These are phyloP conservation scores for Acrossocheilus wenchowensis DNA, from an alignment of 2,797 vertebrate genomes.

Conservation along the genomic window DNA sequence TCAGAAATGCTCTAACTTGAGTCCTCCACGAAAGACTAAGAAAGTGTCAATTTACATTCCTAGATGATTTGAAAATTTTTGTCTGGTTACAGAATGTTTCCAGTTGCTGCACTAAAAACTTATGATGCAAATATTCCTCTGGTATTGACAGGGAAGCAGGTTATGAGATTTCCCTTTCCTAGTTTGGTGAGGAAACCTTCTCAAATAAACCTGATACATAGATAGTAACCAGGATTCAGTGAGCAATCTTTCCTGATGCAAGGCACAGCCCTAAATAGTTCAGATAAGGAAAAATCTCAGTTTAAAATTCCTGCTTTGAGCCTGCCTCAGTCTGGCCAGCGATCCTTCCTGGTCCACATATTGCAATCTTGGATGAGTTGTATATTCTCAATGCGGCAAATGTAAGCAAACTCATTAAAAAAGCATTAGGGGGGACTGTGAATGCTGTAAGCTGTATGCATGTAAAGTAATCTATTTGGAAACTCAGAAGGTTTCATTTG, in stretches of 20 bases:
- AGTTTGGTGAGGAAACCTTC: slow-evolving; percentile 7
- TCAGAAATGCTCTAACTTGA: slow-evolving; percentile 39
- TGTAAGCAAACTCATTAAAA: slow-evolving; percentile 40
- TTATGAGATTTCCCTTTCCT: slow-evolving; percentile 9
- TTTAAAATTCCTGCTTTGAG: slow-evolving; percentile 26
- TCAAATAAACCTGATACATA: slow-evolving; percentile 28
- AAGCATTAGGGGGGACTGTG: slow-evolving; percentile 26
- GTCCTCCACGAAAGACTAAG: neutral
- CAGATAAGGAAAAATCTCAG: slow-evolving; percentile 24
- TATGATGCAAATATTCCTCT: neutral
- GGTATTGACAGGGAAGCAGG: neutral
- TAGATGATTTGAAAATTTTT: neutral
- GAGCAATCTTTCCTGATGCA: slow-evolving; percentile 29
- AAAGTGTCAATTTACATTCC: slow-evolving; percentile 12
- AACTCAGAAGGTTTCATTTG: neutral
- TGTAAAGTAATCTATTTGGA: slow-evolving; percentile 31
- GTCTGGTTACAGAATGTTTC: slow-evolving; percentile 34
- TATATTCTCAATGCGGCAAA: slow-evolving; percentile 24
- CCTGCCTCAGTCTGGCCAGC: slow-evolving; percentile 10
- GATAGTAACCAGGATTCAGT: slow-evolving; percentile 27
- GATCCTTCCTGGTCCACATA: slow-evolving; percentile 1
- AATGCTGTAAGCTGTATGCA: slow-evolving; percentile 26
- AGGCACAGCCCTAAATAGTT: slow-evolving; percentile 35
- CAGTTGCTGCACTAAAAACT: neutral
- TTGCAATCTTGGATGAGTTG: slow-evolving; percentile 34